A percentile compares a stretch with the other conserved stretches of the same genome.
These are phyloP conservation scores for Geophilus truncorum DNA, from an alignment of 2,888 invertebrate genomes.

Conservation along the genomic window DNA sequence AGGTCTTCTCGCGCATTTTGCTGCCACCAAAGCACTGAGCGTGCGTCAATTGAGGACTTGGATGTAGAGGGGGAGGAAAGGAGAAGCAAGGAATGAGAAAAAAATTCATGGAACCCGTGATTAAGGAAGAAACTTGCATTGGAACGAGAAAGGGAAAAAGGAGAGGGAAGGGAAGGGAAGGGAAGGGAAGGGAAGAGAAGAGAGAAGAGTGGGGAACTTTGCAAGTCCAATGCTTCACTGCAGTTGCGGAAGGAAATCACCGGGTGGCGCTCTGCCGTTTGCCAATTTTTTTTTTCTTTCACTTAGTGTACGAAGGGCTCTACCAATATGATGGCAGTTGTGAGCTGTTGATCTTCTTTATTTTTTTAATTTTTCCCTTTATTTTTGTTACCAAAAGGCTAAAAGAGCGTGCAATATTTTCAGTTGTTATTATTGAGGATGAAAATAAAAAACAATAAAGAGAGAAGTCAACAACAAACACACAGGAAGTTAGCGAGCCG, in stretches of 20 bases:
- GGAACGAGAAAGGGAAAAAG: conserved; percentile 27
- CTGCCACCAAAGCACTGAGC: conserved; percentile 26
- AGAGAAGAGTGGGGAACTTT: background rate
- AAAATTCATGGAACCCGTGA: conserved; percentile 30
- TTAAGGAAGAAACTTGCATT: conserved; percentile 32
- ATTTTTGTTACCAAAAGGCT: background rate
- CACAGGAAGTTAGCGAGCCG: background rate
- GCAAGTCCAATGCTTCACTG: conserved; percentile 7
- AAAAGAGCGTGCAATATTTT: conserved; percentile 9
- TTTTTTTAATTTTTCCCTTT: background rate
- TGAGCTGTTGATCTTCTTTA: conserved; percentile 1
- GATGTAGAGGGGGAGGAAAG: conserved; percentile 23
- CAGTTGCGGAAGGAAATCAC: conserved; percentile 30
- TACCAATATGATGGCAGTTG: background rate
- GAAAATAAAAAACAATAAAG: background rate
- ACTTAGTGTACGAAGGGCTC: background rate
- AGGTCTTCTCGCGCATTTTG: conserved; percentile 31
- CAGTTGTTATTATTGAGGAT: background rate
- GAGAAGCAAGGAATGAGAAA: conserved; percentile 25
- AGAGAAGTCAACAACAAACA: conserved; percentile 9
- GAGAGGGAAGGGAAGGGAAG: background rate
- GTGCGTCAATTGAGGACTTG: conserved; percentile 13
- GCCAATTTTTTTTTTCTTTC: background rate
- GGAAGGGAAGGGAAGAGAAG: background rate
- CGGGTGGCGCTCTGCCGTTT: conserved; percentile 18